These are phyloP conservation scores for Montipora capricornis DNA, from an alignment of 64 coral and sea anemone species.

Conservation along the genomic window DNA sequence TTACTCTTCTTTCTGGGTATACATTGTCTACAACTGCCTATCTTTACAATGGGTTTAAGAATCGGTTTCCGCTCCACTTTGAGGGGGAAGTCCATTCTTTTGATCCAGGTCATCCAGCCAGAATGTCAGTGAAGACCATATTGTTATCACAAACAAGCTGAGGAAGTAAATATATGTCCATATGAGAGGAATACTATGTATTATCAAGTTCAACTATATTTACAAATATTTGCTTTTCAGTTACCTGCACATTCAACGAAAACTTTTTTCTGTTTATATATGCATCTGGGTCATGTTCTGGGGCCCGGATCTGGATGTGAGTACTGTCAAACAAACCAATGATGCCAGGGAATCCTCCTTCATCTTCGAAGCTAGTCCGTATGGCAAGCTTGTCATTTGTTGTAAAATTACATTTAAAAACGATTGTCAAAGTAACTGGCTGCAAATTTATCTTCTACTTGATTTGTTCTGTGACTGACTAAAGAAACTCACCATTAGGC, in stretches of 20 bases:
- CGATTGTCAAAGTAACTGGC: not conserved
- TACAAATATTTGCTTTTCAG: not conserved
- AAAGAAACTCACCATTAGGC: constrained; percentile 24
- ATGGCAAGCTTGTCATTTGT: no score
- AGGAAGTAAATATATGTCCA: constrained; percentile 3
- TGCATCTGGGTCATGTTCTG: no score
- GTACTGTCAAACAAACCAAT: no score
- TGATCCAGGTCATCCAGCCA: constrained; percentile 6
- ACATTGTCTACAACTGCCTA: not conserved
- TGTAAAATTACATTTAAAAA: no score
- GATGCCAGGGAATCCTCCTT: no score
- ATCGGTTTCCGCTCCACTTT: constrained; percentile 3
- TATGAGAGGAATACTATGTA: not conserved
- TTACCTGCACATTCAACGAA: not conserved
- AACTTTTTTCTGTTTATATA: constrained; percentile 16
- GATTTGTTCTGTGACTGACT: not conserved
- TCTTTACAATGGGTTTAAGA: constrained; percentile 8
- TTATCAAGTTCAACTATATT: constrained; percentile 1
- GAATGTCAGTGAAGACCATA: not conserved
- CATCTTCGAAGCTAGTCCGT: no score
- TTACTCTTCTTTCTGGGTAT: not conserved
- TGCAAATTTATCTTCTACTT: constrained; percentile 1
- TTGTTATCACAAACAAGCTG: constrained; percentile 7
- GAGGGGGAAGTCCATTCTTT: constrained; percentile 17
- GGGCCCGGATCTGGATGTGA: no score